A percentile compares a stretch with the other conserved stretches of the same genome.
phyloP scores from a whole-genome alignment of 2,113 vertebrate genomes.

The Plecotus auritus region DNA sequence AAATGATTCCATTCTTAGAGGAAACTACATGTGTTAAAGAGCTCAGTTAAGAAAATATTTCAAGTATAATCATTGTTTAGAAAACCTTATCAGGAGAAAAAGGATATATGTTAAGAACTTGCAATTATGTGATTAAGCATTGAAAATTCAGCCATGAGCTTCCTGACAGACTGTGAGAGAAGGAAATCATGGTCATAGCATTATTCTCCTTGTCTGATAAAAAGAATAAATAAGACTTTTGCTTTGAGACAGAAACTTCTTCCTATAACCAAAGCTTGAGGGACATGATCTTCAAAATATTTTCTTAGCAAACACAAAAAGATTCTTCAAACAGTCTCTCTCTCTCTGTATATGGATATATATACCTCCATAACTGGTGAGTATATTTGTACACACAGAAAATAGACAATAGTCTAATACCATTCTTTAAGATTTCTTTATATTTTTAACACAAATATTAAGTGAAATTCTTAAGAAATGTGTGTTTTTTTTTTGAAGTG shows the following conservation, averaged over 20 bases:
- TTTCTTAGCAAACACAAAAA: background rate
- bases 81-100: background rate
- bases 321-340: background rate
- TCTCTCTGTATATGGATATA: background rate
- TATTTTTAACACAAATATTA: background rate
- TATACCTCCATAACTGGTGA: rapidly evolving
- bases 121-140: background rate
- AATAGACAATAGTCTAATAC: background rate
- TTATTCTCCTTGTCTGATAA: background rate
- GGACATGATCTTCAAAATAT: background rate
- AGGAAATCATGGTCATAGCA: background rate
- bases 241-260: background rate
- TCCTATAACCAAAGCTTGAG: background rate
- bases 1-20: background rate
- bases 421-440: background rate
- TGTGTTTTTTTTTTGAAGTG: background rate
- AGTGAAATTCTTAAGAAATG: background rate
- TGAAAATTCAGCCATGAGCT: background rate
- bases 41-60: background rate
- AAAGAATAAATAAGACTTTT: background rate
- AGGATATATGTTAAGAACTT: background rate
- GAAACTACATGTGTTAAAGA: background rate
- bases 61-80: background rate
- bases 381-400: background rate
- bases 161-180: background rate